Conservation (phyloP, 1,140 invertebrate genomes). For the Drosophila tani region DNA sequence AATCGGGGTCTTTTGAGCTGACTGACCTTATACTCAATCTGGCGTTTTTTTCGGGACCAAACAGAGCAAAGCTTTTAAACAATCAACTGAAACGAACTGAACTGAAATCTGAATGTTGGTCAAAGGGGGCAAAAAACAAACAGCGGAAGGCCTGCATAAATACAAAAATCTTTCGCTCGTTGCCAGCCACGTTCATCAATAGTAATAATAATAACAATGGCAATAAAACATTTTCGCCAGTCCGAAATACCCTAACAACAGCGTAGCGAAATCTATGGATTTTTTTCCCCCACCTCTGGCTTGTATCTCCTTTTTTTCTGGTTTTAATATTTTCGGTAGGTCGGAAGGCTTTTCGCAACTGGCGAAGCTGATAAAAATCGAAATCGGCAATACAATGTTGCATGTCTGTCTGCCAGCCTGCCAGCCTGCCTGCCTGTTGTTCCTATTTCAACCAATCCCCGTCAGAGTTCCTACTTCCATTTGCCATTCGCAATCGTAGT, state of each 20-base stretch:
- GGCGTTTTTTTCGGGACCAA: slow-evolving; percentile 13
- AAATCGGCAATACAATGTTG: slow-evolving; percentile 54
- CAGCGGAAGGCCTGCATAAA: slow-evolving; percentile 11
- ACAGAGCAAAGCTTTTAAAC: slow-evolving; percentile 55
- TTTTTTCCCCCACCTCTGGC: slow-evolving; percentile 25
- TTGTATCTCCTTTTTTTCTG: slow-evolving; percentile 14
- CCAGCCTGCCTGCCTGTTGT: slow-evolving; percentile 35
- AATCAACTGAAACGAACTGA: slow-evolving; percentile 47
- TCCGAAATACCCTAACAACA: slow-evolving; percentile 55
- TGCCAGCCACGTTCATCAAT: slow-evolving; percentile 58
- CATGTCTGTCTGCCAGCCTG: slow-evolving; percentile 28
- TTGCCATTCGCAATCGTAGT: neutral
- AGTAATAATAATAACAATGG: slow-evolving; percentile 70
- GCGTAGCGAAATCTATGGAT: slow-evolving; percentile 43
- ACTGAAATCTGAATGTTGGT: slow-evolving; percentile 18
- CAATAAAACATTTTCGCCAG: slow-evolving; percentile 50
- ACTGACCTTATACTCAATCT: slow-evolving; percentile 36
- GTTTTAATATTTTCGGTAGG: slow-evolving; percentile 34
- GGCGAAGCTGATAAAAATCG: slow-evolving; percentile 60
- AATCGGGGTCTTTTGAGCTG: slow-evolving; percentile 48
- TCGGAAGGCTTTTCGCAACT: slow-evolving; percentile 54
- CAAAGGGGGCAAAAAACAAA: slow-evolving; percentile 5
- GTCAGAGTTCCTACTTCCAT: slow-evolving; percentile 1
- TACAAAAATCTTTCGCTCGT: slow-evolving; percentile 14
- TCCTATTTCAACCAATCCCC: slow-evolving; percentile 43